A percentile compares a stretch with the other conserved stretches of the same genome.
phyloP scores from a whole-genome alignment of 2,888 invertebrate genomes.

The Limenitis camilla region DNA sequence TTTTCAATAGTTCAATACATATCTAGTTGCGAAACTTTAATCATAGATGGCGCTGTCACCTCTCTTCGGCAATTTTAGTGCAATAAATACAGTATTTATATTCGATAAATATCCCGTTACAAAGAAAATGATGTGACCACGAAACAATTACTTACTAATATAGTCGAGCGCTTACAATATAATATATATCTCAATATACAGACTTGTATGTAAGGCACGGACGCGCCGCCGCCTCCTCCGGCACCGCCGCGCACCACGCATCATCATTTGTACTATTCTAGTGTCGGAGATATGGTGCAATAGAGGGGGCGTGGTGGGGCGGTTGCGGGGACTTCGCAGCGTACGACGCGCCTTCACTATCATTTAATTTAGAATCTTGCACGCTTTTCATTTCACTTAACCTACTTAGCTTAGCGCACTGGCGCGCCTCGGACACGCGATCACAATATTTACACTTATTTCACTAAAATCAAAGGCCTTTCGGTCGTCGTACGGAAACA shows the following conservation, averaged over 20 bases:
- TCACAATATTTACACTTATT: not conserved
- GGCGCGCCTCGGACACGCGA: not conserved
- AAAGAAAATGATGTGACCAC: too few relatives aligned
- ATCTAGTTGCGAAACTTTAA: too few relatives aligned
- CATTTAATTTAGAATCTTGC: conserved; percentile 63
- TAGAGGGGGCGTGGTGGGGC: not conserved
- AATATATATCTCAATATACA: conserved; percentile 37
- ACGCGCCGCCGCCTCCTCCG: conserved; percentile 38
- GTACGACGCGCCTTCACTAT: conserved; percentile 48
- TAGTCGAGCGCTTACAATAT: conserved; percentile 3
- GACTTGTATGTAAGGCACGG: conserved; percentile 56
- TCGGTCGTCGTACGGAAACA: too few relatives aligned
- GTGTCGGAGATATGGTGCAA: not conserved
- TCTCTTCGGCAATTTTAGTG: too few relatives aligned
- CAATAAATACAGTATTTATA: too few relatives aligned
- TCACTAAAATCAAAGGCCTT: not conserved
- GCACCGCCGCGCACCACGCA: conserved; percentile 21
- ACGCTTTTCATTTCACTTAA: conserved; percentile 49
- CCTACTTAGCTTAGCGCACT: conserved; percentile 2
- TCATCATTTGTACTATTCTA: conserved; percentile 3
- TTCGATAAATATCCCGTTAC: too few relatives aligned
- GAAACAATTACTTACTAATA: too few relatives aligned
- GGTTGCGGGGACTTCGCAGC: conserved; percentile 19
- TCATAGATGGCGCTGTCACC: too few relatives aligned
- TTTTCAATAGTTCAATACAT: too few relatives aligned